Evolutionary conservation across 2,797 vertebrate species (phyloP), one percentile per base, ranked within the genome.

Genomic region (Phrynocephalus vlangalii): DNA sequence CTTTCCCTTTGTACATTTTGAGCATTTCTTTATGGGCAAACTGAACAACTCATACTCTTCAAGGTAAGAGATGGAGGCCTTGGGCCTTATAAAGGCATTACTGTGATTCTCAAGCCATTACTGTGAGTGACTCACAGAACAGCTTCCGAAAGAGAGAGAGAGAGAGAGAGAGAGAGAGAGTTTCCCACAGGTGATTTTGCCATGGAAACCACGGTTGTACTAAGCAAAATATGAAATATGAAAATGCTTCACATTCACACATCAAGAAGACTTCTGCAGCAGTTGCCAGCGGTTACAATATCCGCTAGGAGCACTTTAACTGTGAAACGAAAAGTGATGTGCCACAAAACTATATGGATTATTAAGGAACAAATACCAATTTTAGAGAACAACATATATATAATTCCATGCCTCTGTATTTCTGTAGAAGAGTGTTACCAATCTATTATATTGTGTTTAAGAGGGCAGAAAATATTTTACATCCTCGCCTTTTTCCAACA

Each of bases 241-340:
- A 84, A 93, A 70, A 63, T 88, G 71, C 0, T 7, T 82, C 86
- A 70, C 30, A 87, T 88, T 84, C 85, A 52, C 73, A 94, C 9
- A 56, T 9, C 13, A 90, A 1, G 0, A 83, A 79, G 72, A 87
- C 92, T 76, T 13, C 30, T 75, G 52, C 8, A 88, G 44, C 3
- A 6, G 28, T 16, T 93, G 81, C 89, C 83, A 85, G 85, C 8
- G 85, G 82, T 87, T 72, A 89, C 76, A 30, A 50, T 81, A 92
- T 88, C 10, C 67, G 83, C 89, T 33, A 68, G 82, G 83, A 84
- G 33, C 91, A 83, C 75, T 91, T 94, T 89, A 87, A 94, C 89
- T 91, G 93, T 95, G 93, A 96, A 96, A 96, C 83, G 88, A 90
- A 87, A 95, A 95, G 33, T 88, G 93, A 95, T 95, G 84, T 85